Base-by-base conservation (phyloP, 1,140 invertebrate genomes). In the Vanessa atalanta region DNA sequence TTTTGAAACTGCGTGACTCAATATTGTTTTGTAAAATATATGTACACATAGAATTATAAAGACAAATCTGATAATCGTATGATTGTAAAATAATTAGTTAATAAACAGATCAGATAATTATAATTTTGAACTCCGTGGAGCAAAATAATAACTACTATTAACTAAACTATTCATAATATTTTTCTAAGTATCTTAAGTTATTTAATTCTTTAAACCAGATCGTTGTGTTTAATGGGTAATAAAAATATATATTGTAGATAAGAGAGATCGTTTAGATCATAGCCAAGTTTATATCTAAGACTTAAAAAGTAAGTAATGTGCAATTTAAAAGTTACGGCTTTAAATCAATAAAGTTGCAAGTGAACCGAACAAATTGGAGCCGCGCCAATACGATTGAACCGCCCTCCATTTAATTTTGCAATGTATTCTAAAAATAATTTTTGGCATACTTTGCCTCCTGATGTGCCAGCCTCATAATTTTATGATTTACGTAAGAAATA, bases 291-390 rank as follows among this genome's bases (percentile, higher is more conserved):
- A 43, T 57, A 14, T 57, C 20, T 61, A 37, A 14, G 66, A 68
- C 12, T 15, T 11, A 61, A n/a, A 47, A 66, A 72, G 70, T 48
- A 65, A 47, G 20, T 8, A n/a, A 51, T 9, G 50, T 65, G 26
- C 60, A 53, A 77, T 65, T 63, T 61, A 47, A 63, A 67, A 57
- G 60, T 65, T 65, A 57, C 48, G 43, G 48, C 31, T 68, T 74
- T 74, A 69, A 74, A 74, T 74, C 72, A 69, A 74, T 74, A 69
- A 64, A 47, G 65, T 64, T 50, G 23, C 66, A 69, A 64, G 48
- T 65, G 60, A 65, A 57, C 61, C 47, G 47, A 13, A 26, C 26
- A 43, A 47, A 71, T 74, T 74, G 72, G 72, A 50, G 12, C 50
- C 50, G 48, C 23, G 67, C 72, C 72, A 69, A 67, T 68, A 60